These are phyloP conservation scores for Drosophila setifemur DNA, from an alignment of 1,140 invertebrate species.

Conservation along the genomic window DNA sequence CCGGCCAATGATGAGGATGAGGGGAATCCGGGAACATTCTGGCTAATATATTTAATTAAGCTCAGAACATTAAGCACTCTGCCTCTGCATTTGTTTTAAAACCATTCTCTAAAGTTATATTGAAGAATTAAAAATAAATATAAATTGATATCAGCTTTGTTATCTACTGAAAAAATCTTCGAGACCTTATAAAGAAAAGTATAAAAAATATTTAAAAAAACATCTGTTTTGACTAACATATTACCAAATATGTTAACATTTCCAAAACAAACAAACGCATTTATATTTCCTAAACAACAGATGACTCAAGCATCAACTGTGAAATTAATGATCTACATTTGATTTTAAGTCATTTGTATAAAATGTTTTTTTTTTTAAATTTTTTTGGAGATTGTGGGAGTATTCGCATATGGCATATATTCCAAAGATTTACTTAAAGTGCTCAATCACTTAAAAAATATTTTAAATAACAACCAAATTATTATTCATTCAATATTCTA, in stretches of 20 bases:
- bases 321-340: constrained; percentile 1
- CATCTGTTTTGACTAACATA: too few relatives aligned
- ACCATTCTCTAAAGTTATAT: too few relatives aligned
- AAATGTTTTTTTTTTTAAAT: not conserved
- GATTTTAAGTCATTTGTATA: not conserved
- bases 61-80: too few relatives aligned
- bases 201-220: not conserved
- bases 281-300: constrained; percentile 14
- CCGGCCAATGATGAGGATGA: not conserved
- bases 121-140: too few relatives aligned
- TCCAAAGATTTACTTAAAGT: not conserved
- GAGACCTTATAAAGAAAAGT: too few relatives aligned
- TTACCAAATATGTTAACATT: not conserved
- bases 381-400: not conserved
- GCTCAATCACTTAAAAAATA: too few relatives aligned
- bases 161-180: too few relatives aligned
- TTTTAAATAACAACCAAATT: too few relatives aligned
- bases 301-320: not conserved
- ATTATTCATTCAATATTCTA: too few relatives aligned
- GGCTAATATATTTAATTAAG: too few relatives aligned
- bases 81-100: too few relatives aligned
- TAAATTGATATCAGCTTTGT: too few relatives aligned
- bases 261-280: not conserved
- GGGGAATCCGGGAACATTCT: not conserved
- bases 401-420: not conserved